Evolutionary conservation across 2,113 vertebrate genomes (phyloP), one percentile per base, ranked within the genome.

Genomic region (Lutjanus erythropterus): DNA sequence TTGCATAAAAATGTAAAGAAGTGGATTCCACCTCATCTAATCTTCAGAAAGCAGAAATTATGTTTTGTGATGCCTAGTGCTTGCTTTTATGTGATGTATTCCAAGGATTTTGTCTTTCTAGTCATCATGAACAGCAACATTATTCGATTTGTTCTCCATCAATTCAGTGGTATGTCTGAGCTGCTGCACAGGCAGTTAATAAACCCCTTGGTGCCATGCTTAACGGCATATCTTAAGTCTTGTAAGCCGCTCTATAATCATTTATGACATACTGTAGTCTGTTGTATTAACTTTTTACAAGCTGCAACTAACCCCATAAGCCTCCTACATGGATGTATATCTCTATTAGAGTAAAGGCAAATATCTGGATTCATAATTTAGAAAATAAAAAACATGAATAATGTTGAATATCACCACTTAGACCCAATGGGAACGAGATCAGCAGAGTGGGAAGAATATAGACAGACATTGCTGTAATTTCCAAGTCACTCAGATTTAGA

Each of bases 201-300:
- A 50, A 65, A 50, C 6, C 10, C 64, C 29, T 35, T 21, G 3
- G 31, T 0, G 7, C 12, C 11, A 5, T 14, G 46, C 23, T 83
- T 46, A 47, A 69, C 19, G 27, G 58, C 21, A 55, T 62, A 52
- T 21, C 15, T 42, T 6, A 21, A 27, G 35, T 67, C 53, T 70
- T 52, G n/a, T 18, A 4, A 27, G 61, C 31, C 56, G 55, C 78
- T 60, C 46, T 62, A 6, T 65, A 62, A 75, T 39, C 12, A 53
- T 67, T 52, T 62, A 71, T 14, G 11, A 42, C 39, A 41, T 3
- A 35, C 29, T n/a, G 6, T 10, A 37, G n/a, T 14, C 41, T 77
- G 37, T 15, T 70, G 41, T 35, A 46, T 77, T 64, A 39, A 52
- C 31, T 71, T 44, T 12, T 41, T 33, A 50, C 10, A 49, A 39